Conservation (phyloP, 2,113 vertebrate genomes). For the Microtus ochrogaster region DNA sequence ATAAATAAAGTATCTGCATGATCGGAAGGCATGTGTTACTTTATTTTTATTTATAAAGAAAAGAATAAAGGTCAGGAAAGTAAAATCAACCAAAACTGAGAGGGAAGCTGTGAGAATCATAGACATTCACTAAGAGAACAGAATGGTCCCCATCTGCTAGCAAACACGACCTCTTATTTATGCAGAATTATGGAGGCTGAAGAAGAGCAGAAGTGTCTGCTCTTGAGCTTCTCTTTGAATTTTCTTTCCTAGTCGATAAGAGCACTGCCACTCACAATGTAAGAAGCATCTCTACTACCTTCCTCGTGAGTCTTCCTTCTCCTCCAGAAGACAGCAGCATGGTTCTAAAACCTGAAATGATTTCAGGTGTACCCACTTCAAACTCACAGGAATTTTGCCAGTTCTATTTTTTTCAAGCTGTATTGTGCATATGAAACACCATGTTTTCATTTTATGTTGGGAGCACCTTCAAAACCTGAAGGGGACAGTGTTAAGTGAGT, state of each 20-base stretch:
- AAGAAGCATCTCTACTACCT: neutral
- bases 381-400: conserved; percentile 15
- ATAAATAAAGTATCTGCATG: neutral
- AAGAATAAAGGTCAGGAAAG: neutral
- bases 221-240: neutral
- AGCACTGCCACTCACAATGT: neutral
- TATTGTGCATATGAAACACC: neutral
- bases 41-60: conserved; percentile 4
- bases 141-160: neutral
- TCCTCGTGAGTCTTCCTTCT: neutral
- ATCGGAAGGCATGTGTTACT: neutral
- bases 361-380: conserved; percentile 39
- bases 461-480: neutral
- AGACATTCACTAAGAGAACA: neutral
- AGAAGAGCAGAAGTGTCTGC: neutral
- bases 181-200: neutral
- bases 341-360: neutral
- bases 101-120: neutral
- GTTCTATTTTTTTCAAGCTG: conserved; percentile 45
- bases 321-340: neutral
- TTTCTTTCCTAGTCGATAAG: neutral
- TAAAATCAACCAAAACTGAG: neutral
- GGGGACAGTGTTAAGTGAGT: neutral
- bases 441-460: neutral
- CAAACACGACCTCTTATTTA: neutral